Evolutionary conservation across 2,888 invertebrate genomes (phyloP), one percentile per base, ranked within the genome.

Genomic region (Plagodis pulveraria): DNA sequence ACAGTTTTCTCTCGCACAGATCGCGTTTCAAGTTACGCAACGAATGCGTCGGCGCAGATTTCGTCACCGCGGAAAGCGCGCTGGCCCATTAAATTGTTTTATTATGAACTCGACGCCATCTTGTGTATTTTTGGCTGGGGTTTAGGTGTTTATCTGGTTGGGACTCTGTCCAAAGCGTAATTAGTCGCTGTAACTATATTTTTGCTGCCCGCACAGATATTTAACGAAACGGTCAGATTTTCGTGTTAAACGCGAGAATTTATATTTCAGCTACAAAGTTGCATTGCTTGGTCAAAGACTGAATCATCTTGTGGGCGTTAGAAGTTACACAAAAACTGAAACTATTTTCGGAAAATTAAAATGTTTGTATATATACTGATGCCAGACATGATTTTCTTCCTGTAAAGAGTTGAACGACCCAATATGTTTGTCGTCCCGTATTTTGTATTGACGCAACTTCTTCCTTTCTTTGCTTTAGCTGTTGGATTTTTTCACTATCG

Each of bases 61-160:
- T 92, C 91, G 90, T 91, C 91, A 91, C 90, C 89, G 86, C 91
- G 91, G 91, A 89, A 92, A 91, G 86, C 90, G 91, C 88, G 91
- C 86, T 90, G 91, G 91, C 91, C 91, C 91, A 91, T 92, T 92
- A 92, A 91, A 92, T 91, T 90, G 91, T 91, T 92, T 91, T 92
- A 92, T 91, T 92, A 91, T 91, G 91, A 89, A 91, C 89, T 81
- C 87, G 91, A 86, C 91, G 91, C 91, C 91, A 90, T 91, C 87
- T 89, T 87, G 86, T 88, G 87, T 92, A 91, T 92, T 92, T 92
- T 92, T 90, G 90, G 91, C 89, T 83, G 89, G 80, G 84, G 89
- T 87, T 90, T 90, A 86, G 91, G 88, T 90, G 89, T 91, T 91
- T 90, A 92, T 91, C 91, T 90, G 84, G 78, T 86, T 91, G 91